Evolutionary conservation across 1,140 invertebrate genomes (phyloP), one percentile per base, ranked within the genome.

Genomic region (Papilio polytes): DNA sequence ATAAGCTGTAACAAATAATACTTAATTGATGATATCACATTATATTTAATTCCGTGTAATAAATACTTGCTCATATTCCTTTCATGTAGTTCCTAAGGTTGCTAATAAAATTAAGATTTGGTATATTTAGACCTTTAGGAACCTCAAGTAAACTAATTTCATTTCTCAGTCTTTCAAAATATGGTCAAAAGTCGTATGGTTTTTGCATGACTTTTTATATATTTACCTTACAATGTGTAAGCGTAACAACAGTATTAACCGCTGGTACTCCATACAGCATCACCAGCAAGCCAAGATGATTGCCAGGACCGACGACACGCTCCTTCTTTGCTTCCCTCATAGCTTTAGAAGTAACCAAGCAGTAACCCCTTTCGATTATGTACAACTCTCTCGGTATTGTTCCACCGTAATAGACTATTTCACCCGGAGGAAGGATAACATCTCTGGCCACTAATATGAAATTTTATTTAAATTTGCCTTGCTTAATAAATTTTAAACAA

Each of bases 191-290:
- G 59, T 26, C 22, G 26, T 26, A 26, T 26, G 26, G 1, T 26
- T 26, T 26, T 26, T 26, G 26, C 26, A 26, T 26, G 26, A 26
- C 26, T 9, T 22, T 7, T 20, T 20, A 20, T 22, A 22, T 63
- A 70, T 85, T 82, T 89, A 94, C 93, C 86, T 94, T 94, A 83
- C 93, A 94, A 90, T 95, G 94, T 72, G 94, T 95, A 78, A 94
- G 83, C 44, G 94, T 95, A 77, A 94, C 87, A 18, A 94, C 90
- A 59, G 92, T 93, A 80, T 86, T 91, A 51, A 91, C 86, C 82
- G 92, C 91, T 20, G 92, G 93, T 74, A 94, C 89, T 36, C 93
- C 94, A 82, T 94, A 94, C 36, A 95, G 82, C 77, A 95, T 83
- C 59, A 92, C 90, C 41, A 94, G 83, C 76, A 94, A 83, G 31